Evolutionary conservation across 1,140 invertebrate genomes (phyloP), one percentile per base, ranked within the genome.

Genomic region (Drosophila subobscura): DNA sequence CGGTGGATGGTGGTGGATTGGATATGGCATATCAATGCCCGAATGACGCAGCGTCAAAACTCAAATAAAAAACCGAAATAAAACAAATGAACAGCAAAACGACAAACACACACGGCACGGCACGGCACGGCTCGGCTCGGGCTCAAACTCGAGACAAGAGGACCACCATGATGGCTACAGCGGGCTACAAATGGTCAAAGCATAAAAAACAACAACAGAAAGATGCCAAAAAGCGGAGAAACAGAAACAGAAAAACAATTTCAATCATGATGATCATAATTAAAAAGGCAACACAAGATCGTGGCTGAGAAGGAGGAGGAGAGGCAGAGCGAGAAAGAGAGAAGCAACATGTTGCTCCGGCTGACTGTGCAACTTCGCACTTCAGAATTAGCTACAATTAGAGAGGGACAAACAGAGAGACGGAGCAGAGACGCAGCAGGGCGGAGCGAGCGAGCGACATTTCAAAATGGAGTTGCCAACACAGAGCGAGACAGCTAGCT

Each of bases 401-500:
- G 58, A 54, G 77, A 29, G 70, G 47, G 77, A 60, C 25, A 44
- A 37, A 79, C 22, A 59, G 57, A 46, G 56, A 64, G 33, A 22
- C 33, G 16, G 1, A 56, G 2, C 50, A 27, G 2, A 58, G 6
- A 29, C 44, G 72, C 16, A 20, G 16, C 16, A 68, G 49, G 83
- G 83, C 83, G 83, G 83, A 78, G 83, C 61, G 12, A 60, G 0
- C 54, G 58, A 56, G 71, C 55, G 49, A 76, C 64, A 74, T 85
- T 90, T 90, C 89, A 90, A 90, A 90, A 90, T 90, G 89, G 89
- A 90, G 89, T 76, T 74, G 85, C 84, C 59, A 86, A 88, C 65
- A 63, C 23, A 51, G 73, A 67, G 55, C n/a, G 55, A 53, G 49
- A 72, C 45, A 66, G 78, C 59, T 50, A 71, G 65, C 49, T 47